Base-by-base conservation (phyloP, 2,797 vertebrate genomes). In the Betta splendens region DNA sequence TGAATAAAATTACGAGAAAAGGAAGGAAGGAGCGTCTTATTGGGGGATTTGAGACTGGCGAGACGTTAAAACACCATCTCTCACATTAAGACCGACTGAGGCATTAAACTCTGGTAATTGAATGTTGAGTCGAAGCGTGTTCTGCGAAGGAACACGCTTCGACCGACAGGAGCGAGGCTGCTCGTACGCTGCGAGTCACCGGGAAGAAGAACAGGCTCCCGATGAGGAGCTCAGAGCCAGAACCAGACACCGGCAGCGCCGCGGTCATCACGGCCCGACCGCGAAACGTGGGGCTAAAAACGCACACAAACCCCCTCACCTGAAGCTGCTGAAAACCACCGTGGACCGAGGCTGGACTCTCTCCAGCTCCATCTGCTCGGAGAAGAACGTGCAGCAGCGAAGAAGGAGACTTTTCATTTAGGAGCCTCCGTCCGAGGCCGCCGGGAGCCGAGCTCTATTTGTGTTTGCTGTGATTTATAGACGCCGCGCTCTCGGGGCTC, bases 391-490 rank as follows among this genome's bases (percentile, higher is more conserved):
- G 13, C 25, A 20, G 23, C 21, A 22, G 23, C 7, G 2, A 9
- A 28, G 11, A 15, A 39, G n/a, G 61, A 20, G 4, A 16, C 12
- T 3, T 69, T 68, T 81, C 72, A 80, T 87, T 88, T 67, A 81
- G 64, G 70, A 82, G 63, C 49, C 62, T 56, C 73, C 64, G 61
- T 42, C 43, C 61, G 59, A 74, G 72, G 76, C 77, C 66, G 79
- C 71, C 43, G 58, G 63, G 50, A 68, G 65, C 75, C 59, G 47
- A 80, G 73, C 55, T 57, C 57, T 75, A 42, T 84, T 66, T 84
- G 76, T 79, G 55, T 69, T 85, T 48, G 53, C 62, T 38, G 50
- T 80, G 83, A 89, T 88, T 85, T 84, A 89, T 85, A 50, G 72
- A 59, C 28, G 60, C 64, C 52, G 67, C 55, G 31, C 32, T 60